Conservation (phyloP, 2,113 vertebrate species). For the Leucoraja erinaceus region DNA sequence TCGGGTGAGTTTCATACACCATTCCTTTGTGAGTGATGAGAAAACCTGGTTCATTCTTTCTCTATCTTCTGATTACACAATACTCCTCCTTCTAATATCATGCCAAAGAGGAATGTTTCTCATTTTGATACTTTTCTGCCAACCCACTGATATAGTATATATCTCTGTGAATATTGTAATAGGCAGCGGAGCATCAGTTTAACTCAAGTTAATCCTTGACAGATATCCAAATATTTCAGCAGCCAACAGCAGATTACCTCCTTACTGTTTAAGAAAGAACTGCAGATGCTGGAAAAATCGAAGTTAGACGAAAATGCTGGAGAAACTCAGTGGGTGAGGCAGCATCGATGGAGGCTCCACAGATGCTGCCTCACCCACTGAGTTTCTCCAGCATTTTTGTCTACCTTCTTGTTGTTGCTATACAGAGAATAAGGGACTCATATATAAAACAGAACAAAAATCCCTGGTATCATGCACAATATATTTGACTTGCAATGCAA, state of each 20-base stretch:
- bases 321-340: too few species aligned
- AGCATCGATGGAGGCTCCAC: too few species aligned
- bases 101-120: neutral
- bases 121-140: neutral
- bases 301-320: too few species aligned
- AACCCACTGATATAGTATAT: neutral
- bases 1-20: too few species aligned
- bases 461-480: neutral
- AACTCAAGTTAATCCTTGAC: neutral
- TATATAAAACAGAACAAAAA: conserved; percentile 14
- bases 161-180: neutral
- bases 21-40: too few species aligned
- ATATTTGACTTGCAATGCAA: neutral
- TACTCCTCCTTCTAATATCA: neutral
- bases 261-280: too few species aligned
- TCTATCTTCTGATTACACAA: neutral
- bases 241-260: neutral
- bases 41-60: too few species aligned
- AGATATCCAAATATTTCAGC: neutral
- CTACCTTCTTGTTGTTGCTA: too few species aligned
- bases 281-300: too few species aligned
- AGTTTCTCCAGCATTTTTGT: too few species aligned
- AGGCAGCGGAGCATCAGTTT: neutral
- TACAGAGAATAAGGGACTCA: neutral
- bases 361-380: too few species aligned